phyloP scores from a whole-genome alignment of 2,113 vertebrate genomes.

The Onychorhynchus coronatus region DNA sequence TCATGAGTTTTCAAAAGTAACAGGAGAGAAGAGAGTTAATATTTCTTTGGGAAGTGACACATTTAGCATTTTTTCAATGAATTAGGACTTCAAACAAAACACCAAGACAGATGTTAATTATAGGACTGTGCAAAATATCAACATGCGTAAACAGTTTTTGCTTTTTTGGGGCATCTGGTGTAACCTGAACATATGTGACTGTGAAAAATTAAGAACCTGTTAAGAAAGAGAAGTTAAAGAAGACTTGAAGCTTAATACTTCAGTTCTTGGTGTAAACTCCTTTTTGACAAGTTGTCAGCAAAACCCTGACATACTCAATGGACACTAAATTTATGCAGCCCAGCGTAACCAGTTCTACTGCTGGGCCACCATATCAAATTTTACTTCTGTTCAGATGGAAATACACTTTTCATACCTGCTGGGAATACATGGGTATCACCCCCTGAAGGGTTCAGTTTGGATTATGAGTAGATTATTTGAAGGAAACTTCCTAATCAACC shows the following conservation, averaged over 20 bases:
- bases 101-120: not conserved
- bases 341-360: not conserved
- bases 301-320: not conserved
- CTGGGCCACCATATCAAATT: not conserved
- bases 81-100: not conserved
- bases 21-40: not conserved
- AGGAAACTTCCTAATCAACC: not conserved
- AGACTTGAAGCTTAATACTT: not conserved
- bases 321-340: not conserved
- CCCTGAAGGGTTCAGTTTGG: not conserved
- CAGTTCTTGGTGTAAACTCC: not conserved
- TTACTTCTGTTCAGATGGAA: not conserved
- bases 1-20: not conserved
- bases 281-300: not conserved
- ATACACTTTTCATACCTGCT: not conserved
- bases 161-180: not conserved
- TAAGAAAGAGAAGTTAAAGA: not conserved
- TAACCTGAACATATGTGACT: not conserved
- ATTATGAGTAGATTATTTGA: not conserved
- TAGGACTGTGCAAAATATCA: not conserved
- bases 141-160: not conserved
- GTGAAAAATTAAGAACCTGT: not conserved
- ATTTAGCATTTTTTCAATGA: not conserved
- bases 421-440: not conserved
- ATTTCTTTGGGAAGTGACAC: not conserved